A percentile compares a stretch with the other conserved stretches of the same genome.
Conservation (phyloP, 2,113 vertebrate species). For the Lycocorax pyrrhopterus region DNA sequence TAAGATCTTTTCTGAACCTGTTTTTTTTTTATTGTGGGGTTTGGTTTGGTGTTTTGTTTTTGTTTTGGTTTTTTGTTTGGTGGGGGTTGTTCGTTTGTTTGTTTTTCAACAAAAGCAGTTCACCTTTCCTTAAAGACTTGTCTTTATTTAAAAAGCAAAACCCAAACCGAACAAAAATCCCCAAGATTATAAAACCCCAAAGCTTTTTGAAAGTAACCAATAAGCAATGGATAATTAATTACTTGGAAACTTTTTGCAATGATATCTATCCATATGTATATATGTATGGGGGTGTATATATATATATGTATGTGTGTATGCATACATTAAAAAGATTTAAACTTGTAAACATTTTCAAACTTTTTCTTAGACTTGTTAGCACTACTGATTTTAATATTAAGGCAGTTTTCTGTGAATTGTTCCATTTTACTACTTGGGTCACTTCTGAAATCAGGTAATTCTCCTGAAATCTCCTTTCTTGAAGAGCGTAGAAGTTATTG, state of each 20-base stretch:
- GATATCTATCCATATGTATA: neutral
- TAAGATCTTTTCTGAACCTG: neutral
- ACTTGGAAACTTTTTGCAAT: neutral
- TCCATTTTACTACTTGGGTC: neutral
- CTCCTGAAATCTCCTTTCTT: neutral
- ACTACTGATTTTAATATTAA: neutral
- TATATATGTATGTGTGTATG: neutral
- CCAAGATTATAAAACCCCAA: neutral
- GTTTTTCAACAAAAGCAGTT: neutral
- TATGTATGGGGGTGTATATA: fast-evolving
- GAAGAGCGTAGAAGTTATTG: fast-evolving
- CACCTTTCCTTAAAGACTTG: neutral
- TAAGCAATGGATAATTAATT: neutral
- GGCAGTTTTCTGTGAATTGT: neutral
- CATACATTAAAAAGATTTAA: neutral
- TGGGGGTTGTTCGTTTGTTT: neutral
- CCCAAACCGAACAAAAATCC: fast-evolving
- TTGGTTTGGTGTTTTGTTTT: neutral
- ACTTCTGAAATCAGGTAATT: neutral
- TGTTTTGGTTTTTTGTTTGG: neutral
- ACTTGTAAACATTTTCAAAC: neutral
- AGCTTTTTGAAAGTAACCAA: neutral
- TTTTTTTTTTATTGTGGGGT: no score
- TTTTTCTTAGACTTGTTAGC: neutral
- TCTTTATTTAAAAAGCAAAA: neutral